Evolutionary conservation across 2,888 invertebrate species (phyloP).

Genomic region (Watsonalla binaria): DNA sequence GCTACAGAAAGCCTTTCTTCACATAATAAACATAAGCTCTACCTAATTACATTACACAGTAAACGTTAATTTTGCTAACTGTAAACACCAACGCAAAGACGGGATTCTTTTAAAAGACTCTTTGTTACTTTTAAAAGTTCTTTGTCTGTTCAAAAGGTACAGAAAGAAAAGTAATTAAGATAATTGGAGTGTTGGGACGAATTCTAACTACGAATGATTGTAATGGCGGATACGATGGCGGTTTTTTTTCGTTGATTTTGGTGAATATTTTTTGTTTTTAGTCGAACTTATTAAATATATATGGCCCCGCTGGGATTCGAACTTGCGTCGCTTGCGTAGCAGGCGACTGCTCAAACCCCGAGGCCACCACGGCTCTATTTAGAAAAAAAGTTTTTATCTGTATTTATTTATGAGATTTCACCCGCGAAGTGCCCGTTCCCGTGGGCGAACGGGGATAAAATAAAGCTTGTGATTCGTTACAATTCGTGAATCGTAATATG

Average conservation of each 20-base stretch:
- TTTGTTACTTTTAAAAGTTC: slow-evolving; percentile 1
- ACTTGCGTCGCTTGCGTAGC: too few relatives aligned
- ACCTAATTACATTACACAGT: slow-evolving; percentile 2
- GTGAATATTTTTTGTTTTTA: background rate
- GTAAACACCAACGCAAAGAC: background rate
- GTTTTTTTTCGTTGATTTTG: background rate
- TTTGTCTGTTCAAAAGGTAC: slow-evolving; percentile 3
- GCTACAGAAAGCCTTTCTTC: background rate
- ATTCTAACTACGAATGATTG: slow-evolving; percentile 1
- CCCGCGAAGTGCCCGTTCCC: too few relatives aligned
- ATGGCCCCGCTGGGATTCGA: too few relatives aligned
- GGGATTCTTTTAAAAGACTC: slow-evolving; percentile 7
- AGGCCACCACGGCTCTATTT: too few relatives aligned
- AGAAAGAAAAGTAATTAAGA: slow-evolving; percentile 20
- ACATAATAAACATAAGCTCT: slow-evolving; percentile 4
- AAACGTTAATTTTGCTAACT: background rate
- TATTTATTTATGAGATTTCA: too few relatives aligned
- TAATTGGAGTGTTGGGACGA: slow-evolving; percentile 18
- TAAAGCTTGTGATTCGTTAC: too few relatives aligned
- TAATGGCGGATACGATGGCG: background rate
- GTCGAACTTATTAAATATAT: too few relatives aligned
- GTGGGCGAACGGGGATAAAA: too few relatives aligned
- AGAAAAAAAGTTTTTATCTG: too few relatives aligned
- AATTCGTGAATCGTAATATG: too few relatives aligned
- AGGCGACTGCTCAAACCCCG: too few relatives aligned